These are phyloP conservation scores for Meghimatium bilineatum DNA, from an alignment of 2,888 invertebrate genomes.

Conservation along the genomic window DNA sequence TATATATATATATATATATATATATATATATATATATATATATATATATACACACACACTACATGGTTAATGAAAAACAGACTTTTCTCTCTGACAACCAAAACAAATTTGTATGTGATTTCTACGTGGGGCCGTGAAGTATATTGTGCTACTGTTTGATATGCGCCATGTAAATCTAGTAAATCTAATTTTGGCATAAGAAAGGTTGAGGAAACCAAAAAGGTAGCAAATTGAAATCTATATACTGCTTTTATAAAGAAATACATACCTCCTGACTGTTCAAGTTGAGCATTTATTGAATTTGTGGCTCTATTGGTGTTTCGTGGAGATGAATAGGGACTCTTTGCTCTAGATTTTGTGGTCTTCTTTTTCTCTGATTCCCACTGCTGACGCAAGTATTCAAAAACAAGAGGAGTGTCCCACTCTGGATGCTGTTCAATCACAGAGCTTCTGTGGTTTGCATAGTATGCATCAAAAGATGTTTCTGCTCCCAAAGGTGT, in stretches of 20 bases:
- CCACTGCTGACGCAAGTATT: constrained; percentile 58
- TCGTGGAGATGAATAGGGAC: not conserved
- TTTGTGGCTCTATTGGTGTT: not conserved
- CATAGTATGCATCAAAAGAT: constrained; percentile 73
- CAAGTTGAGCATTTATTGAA: not conserved
- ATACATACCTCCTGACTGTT: constrained; percentile 8
- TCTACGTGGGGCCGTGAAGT: too few relatives aligned
- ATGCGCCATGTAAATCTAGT: too few relatives aligned
- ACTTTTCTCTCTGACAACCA: too few relatives aligned
- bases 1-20: too few relatives aligned
- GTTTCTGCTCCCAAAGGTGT: constrained; percentile 54
- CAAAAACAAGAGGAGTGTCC: constrained; percentile 65
- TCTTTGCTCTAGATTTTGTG: not conserved
- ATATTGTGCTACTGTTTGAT: too few relatives aligned
- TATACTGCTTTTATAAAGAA: not conserved
- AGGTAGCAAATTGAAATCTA: not conserved
- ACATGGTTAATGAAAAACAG: too few relatives aligned
- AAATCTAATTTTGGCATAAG: too few relatives aligned
- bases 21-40: too few relatives aligned
- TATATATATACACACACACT: too few relatives aligned
- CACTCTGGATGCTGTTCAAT: constrained; percentile 72
- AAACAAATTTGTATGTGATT: too few relatives aligned
- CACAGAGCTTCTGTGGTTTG: constrained; percentile 69
- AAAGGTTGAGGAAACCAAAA: too few relatives aligned
- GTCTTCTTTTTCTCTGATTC: constrained; percentile 31